These are phyloP conservation scores for Andrena dorsata DNA, from an alignment of 2,888 invertebrate genomes.

Conservation along the genomic window DNA sequence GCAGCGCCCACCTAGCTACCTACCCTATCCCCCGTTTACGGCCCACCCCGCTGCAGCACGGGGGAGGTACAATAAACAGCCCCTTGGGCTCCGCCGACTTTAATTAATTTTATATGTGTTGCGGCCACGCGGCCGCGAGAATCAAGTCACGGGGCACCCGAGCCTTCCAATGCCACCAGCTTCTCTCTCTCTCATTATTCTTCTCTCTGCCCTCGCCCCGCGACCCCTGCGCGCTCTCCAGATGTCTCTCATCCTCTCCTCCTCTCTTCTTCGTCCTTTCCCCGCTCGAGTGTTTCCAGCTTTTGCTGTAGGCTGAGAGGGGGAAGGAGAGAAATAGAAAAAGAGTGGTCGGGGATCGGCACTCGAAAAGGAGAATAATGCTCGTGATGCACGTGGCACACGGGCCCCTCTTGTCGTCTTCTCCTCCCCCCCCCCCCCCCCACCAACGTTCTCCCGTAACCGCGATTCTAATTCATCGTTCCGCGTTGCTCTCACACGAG, in stretches of 20 bases:
- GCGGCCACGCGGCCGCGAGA: slow-evolving; percentile 70
- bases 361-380: slow-evolving; percentile 80
- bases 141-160: slow-evolving; percentile 73
- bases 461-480: slow-evolving; percentile 60
- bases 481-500: slow-evolving; percentile 29
- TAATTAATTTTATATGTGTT: slow-evolving; percentile 83
- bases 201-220: slow-evolving; percentile 9
- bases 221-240: neutral
- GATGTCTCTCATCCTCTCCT: slow-evolving; percentile 36
- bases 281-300: slow-evolving; percentile 31
- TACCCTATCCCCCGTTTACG: slow-evolving; percentile 19
- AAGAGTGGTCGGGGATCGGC: slow-evolving; percentile 45
- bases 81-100: slow-evolving; percentile 78
- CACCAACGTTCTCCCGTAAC: slow-evolving; percentile 29
- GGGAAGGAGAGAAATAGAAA: slow-evolving; percentile 27
- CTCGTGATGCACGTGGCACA: slow-evolving; percentile 78
- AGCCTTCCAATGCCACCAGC: slow-evolving; percentile 19
- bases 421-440: slow-evolving; percentile 10
- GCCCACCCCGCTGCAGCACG: slow-evolving; percentile 15
- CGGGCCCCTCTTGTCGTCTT: slow-evolving; percentile 39
- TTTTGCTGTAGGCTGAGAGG: neutral
- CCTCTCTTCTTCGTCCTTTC: slow-evolving; percentile 37
- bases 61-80: slow-evolving; percentile 71
- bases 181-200: slow-evolving; percentile 47
- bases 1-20: slow-evolving; percentile 38